Evolutionary conservation across 2,113 vertebrate genomes (phyloP).

Genomic region (Mesitornis unicolor): DNA sequence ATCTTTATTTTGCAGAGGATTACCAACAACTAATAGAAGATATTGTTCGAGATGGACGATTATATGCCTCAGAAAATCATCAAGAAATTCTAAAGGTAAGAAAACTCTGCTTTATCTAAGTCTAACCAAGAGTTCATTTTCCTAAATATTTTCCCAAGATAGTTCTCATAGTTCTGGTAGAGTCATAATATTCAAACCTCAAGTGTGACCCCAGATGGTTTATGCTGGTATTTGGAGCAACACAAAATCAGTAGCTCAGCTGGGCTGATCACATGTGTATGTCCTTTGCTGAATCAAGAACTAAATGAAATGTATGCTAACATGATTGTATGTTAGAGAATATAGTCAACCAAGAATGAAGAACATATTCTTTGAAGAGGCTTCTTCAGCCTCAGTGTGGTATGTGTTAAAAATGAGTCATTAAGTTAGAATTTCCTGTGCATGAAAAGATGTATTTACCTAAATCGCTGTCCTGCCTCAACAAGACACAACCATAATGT

Average conservation of each 20-base stretch:
- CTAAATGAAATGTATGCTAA: background rate
- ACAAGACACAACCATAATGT: background rate
- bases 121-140: background rate
- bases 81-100: constrained; percentile 91
- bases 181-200: background rate
- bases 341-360: background rate
- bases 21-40: constrained; percentile 95
- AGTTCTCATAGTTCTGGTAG: background rate
- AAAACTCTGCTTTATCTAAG: background rate
- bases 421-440: background rate
- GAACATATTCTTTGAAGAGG: background rate
- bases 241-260: background rate
- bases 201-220: background rate
- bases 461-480: background rate
- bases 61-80: constrained; percentile 94
- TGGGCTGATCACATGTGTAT: fast-evolving
- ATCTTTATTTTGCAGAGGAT: constrained; percentile 81
- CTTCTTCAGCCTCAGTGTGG: background rate
- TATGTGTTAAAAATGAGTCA: background rate
- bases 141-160: background rate
- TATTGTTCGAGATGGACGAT: constrained; percentile 88
- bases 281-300: background rate
- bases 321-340: background rate
- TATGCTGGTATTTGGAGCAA: background rate
- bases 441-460: background rate